Percentiles rank a stretch among this genome's conserved stretches.
These are phyloP conservation scores for Caenorhabditis sp. DNA, from an alignment of 2,888 invertebrate species.

Conservation along the genomic window DNA sequence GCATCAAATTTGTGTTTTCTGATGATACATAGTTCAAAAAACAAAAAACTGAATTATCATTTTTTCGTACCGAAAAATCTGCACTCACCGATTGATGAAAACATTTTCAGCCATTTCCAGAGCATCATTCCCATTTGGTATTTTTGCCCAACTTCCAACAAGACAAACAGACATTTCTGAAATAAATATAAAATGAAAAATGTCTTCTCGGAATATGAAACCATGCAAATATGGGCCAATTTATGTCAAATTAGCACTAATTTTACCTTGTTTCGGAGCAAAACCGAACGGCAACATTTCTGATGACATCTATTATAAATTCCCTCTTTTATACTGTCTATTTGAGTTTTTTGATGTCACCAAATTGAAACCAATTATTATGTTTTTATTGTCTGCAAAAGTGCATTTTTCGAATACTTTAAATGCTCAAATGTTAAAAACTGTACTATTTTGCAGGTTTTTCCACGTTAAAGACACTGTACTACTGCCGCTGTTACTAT, in stretches of 20 bases:
- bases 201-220: background rate
- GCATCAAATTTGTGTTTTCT: too few relatives aligned
- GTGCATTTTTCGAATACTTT: background rate
- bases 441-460: too few relatives aligned
- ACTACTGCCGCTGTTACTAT: too few relatives aligned
- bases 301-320: background rate
- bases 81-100: constrained; percentile 25
- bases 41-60: too few relatives aligned
- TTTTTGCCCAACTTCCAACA: constrained; percentile 43
- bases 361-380: background rate
- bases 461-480: too few relatives aligned
- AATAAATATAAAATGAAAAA: background rate
- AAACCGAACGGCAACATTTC: constrained; percentile 1
- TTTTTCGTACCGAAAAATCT: background rate
- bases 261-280: background rate
- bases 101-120: constrained; percentile 42
- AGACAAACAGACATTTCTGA: constrained; percentile 31
- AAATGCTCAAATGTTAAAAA: too few relatives aligned
- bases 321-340: background rate
- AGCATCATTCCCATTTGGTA: constrained; percentile 36
- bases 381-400: background rate
- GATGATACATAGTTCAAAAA: too few relatives aligned
- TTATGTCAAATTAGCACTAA: background rate
- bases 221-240: background rate
- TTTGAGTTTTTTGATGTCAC: background rate